A percentile compares a stretch with the other conserved stretches of the same genome.
These are phyloP conservation scores for Lepilemur ruficaudatus DNA, from an alignment of 2,797 vertebrate genomes.

Conservation along the genomic window DNA sequence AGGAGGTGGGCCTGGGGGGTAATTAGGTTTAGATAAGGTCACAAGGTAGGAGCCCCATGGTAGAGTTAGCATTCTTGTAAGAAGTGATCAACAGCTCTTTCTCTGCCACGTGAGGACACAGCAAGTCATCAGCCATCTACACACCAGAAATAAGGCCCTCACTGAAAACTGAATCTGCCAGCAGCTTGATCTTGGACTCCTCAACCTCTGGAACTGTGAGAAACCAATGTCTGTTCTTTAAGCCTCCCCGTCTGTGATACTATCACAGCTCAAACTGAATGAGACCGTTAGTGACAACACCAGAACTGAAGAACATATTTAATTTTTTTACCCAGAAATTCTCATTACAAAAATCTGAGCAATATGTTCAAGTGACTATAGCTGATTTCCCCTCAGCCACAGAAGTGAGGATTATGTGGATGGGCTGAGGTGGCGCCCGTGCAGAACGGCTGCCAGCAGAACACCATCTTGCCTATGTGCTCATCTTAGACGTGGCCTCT, in stretches of 20 bases:
- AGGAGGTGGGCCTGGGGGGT: background rate
- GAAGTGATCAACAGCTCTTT: background rate
- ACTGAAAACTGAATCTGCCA: background rate
- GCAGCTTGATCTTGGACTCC: background rate
- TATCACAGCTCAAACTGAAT: background rate
- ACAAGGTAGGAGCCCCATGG: background rate
- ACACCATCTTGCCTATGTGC: no score
- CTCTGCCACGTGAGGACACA: background rate
- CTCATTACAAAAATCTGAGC: background rate
- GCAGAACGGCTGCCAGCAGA: accelerated
- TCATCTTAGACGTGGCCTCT: background rate
- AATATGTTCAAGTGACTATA: background rate
- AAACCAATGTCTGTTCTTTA: background rate
- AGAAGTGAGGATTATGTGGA: background rate
- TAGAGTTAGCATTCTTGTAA: background rate
- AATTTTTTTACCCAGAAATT: background rate
- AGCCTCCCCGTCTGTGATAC: background rate
- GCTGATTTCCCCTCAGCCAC: background rate
- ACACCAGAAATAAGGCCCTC: background rate
- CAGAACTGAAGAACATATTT: background rate
- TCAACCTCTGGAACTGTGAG: background rate
- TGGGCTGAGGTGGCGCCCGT: background rate
- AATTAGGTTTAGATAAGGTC: background rate
- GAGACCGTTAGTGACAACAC: background rate
- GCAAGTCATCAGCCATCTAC: background rate